phyloP scores from a whole-genome alignment of 1,140 invertebrate species.

The Drosophila willistoni region DNA sequence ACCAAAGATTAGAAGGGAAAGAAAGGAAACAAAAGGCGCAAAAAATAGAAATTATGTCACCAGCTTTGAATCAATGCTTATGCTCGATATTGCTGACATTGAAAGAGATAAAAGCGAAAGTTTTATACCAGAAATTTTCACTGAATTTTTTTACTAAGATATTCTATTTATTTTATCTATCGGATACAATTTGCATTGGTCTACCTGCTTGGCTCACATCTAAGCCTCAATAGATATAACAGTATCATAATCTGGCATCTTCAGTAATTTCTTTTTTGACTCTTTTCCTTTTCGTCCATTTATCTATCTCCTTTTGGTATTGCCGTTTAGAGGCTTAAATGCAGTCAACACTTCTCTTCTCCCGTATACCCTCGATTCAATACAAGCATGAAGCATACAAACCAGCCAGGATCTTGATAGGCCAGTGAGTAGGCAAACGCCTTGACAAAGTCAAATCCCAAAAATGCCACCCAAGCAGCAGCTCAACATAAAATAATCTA shows the following conservation, averaged over 20 bases:
- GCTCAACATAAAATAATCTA: constrained; percentile 76
- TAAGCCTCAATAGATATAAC: constrained; percentile 9
- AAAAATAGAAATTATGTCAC: constrained; percentile 64
- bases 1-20: constrained; percentile 10
- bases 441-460: constrained; percentile 41
- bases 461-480: constrained; percentile 60
- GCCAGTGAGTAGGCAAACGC: constrained; percentile 9
- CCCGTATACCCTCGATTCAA: neutral
- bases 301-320: neutral
- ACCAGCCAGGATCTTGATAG: constrained; percentile 11
- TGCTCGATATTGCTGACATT: constrained; percentile 13
- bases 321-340: constrained; percentile 20
- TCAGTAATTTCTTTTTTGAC: constrained; percentile 11
- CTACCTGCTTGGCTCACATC: constrained; percentile 1
- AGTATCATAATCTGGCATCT: constrained; percentile 10
- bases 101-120: neutral
- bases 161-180: neutral
- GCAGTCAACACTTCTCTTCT: constrained; percentile 8
- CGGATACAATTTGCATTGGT: constrained; percentile 10
- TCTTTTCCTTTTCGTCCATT: neutral
- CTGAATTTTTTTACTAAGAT: constrained; percentile 1
- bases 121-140: neutral
- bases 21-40: constrained; percentile 10
- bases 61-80: constrained; percentile 33
- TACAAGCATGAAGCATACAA: constrained; percentile 8